Evolutionary conservation across 2,888 invertebrate species (phyloP), one percentile per base, ranked within the genome.

Genomic region (Cactoblastis cactorum): DNA sequence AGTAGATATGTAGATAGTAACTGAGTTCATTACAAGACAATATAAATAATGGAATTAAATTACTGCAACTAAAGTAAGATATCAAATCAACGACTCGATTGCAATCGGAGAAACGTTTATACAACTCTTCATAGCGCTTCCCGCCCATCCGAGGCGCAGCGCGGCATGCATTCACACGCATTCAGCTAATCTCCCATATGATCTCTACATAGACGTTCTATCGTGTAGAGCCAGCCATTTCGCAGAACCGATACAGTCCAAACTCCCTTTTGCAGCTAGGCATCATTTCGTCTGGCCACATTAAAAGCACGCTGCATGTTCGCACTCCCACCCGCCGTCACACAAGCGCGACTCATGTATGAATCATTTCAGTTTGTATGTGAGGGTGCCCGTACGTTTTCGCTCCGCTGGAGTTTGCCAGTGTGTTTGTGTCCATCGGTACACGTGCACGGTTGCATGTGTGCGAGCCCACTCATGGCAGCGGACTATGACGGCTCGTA

Each of bases 401-500:
- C 80, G 84, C 80, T 80, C 74, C 71, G 79, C 79, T 82, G 83
- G 83, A 80, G 78, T 47, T 69, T 86, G 83, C 80, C 86, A 85
- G 86, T 89, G 90, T 88, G 80, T 80, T 86, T 53, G 89, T 89
- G 83, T 55, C 77, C 74, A 74, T 82, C 71, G 77, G 55, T 74
- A 80, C 77, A 81, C 73, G 77, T 70, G 80, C 75, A 72, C 81
- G 84, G 59, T 71, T 61, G 63, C 49, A 63, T 85, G 88, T 86
- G 88, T 83, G 90, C 77, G 71, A 65, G 77, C 77, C 80, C 82
- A 83, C 86, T 88, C 88, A 88, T 89, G 86, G 86, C 89, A 87
- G 83, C 88, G 77, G 85, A 85, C 89, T 88, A 90, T 90, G 90
- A 90, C 90, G 90, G 89, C 81, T 83, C 88, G 90, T 90, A 90